Base-by-base conservation (phyloP, 2,888 invertebrate species). In the Pollenia griseotomentosa region DNA sequence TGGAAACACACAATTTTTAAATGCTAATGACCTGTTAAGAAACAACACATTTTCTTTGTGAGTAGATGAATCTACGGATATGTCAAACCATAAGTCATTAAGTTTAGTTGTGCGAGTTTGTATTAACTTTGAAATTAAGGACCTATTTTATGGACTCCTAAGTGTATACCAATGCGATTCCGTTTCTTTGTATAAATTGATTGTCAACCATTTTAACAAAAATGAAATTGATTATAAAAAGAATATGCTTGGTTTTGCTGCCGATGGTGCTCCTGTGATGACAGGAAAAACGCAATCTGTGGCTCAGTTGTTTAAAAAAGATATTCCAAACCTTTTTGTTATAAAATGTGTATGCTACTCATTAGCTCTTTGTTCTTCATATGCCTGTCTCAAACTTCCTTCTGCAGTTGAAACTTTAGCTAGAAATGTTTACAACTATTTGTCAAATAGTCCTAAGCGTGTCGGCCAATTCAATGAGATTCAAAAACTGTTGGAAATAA, bases 221-320 rank as follows among this genome's bases (percentile, higher is more conserved):
- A 63, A 89, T 80, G 75, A 88, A 51, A 90, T 91, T 85, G 83
- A 89, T 65, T 91, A 90, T 74, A 90, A 90, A 83, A 57, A 87
- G 48, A 90, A 92, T 75, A 89, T 92, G 88, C 90, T 92, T 53
- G 92, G 91, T 4, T 92, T 92, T 88, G 91, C 90, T 42, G 89
- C 91, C 14, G 92, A 93, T 89, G 91, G 92, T 11, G 92, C 92
- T 0, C 91, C 89, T 85, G 90, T 89, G 2, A 92, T 92, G 92
- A 90, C 91, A 84, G 91, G 91, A 1, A 70, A 66, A 44, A 75
- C 89, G 42, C 86, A 92, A 88, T 92, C 91, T n/a, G 87, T 92
- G 10, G 75, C 87, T 33, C 33, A 33, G 33, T 3, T 90, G 46
- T 90, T 93, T 19, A 89, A 89, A 88, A 82, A 83, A 33, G 91